Conservation (phyloP, 2,888 invertebrate genomes). For the Stomorhina lunata region DNA sequence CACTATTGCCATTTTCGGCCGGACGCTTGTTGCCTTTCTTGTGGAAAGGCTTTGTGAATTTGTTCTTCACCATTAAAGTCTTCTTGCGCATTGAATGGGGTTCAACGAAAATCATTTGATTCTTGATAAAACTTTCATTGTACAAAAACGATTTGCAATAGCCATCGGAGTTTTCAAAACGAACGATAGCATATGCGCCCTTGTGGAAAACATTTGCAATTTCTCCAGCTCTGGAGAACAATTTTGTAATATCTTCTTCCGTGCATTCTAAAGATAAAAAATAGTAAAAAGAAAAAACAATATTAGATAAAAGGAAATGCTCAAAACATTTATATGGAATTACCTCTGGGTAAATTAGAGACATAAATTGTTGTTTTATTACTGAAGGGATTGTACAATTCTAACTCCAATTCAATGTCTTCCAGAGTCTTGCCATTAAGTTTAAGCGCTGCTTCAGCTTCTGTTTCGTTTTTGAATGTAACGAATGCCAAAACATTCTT, state of each 20-base stretch:
- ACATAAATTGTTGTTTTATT: constrained; percentile 54
- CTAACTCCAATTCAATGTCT: constrained; percentile 69
- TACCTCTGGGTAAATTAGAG: constrained; percentile 62
- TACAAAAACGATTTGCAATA: constrained; percentile 73
- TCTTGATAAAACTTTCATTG: constrained; percentile 68
- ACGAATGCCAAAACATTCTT: constrained; percentile 69
- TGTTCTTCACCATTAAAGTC: constrained; percentile 33
- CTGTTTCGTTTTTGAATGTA: constrained; percentile 67
- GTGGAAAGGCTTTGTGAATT: neutral
- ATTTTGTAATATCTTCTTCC: constrained; percentile 65
- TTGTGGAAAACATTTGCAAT: constrained; percentile 65
- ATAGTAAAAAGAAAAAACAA: neutral
- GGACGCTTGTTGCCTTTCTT: constrained; percentile 39
- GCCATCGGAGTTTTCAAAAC: constrained; percentile 69
- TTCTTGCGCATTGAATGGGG: constrained; percentile 71
- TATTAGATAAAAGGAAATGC: neutral
- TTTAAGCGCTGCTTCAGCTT: constrained; percentile 68
- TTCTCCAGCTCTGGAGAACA: constrained; percentile 69
- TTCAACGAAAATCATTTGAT: constrained; percentile 71
- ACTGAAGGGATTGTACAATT: constrained; percentile 45
- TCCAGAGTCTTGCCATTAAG: constrained; percentile 69
- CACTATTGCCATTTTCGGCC: constrained; percentile 46
- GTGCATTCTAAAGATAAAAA: constrained; percentile 44
- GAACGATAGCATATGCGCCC: constrained; percentile 67
- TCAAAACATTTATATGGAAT: too few species aligned